Base-by-base conservation (phyloP, 2,113 vertebrate species). In the Lamprotornis superbus region DNA sequence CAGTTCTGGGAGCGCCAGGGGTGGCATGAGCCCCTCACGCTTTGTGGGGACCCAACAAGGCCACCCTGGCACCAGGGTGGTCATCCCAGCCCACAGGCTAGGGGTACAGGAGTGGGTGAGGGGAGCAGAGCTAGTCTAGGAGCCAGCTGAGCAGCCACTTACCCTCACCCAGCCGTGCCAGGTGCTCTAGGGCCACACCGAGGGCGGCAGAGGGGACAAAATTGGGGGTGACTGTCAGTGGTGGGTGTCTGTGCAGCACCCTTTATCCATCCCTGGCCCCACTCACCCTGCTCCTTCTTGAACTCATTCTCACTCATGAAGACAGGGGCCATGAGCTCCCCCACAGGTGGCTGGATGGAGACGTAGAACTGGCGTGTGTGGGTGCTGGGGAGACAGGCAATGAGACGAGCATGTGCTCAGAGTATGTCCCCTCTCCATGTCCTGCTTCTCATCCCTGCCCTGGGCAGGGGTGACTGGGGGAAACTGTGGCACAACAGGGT, bases 241-340 rank as follows among this genome's bases (percentile, higher is more conserved):
- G 17, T 47, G 25, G 31, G 12, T 82, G 52, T 35, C 65, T 0
- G 0, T 2, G 15, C 2, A 8, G 64, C 4, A 0, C 53, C 22
- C 75, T 56, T 16, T 67, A 39, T 47, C 63, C 2, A 0, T 71
- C 49, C 52, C 88, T 1, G 3, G 20, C 57, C 24, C 18, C 15
- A 86, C 98, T 98, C 91, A 99, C 99, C 98, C 98, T 99, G 99
- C 70, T 99, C 99, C 90, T 99, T 99, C 96, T 98, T 99, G 97
- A 99, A 99, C 87, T 99, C 99, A 0, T 99, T 99, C 95, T 99
- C 99, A 0, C 99, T 99, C 98, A 99, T 98, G 97, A 99, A 99
- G 74, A 99, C 71, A 0, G 99, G 99, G 39, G 98, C 98, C 99
- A 99, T 99, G 90, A 99, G 98, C 93, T 99, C 99, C 49, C 99